Base-by-base conservation (phyloP, 2,797 vertebrate genomes). In the Thripadectes ignobilis region DNA sequence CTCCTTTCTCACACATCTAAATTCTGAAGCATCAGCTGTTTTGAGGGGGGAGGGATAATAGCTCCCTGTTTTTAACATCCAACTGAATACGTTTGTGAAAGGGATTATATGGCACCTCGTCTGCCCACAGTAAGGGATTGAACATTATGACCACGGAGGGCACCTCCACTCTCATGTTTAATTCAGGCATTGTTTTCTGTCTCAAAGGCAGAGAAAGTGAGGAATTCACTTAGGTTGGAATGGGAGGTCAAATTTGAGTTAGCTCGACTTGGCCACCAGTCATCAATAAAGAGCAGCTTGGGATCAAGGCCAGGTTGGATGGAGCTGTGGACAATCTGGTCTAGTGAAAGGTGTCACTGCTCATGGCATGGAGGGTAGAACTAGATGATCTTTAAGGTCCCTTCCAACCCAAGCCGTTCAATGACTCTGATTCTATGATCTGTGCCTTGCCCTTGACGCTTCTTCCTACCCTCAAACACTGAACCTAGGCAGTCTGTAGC, bases 11-110 rank as follows among this genome's bases (percentile, higher is more conserved):
- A 14, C 68, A 85, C 51, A 89, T 79, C 85, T 93, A 88, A 91
- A 92, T 95, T 94, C 68, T 74, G 82, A 95, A 78, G 58, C 90
- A 93, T 92, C 91, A 85, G 93, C 86, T 95, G 24, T 92, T 94
- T 92, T 41, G 55, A 34, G 68, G 66, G 69, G 90, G 83, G 80
- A 84, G 59, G 83, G 88, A 90, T 95, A 93, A 88, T 88, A 94
- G 74, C 68, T 90, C 80, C 71, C 66, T 88, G 85, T 52, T 95
- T 92, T 86, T 84, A 92, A 94, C 90, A 76, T 73, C 83, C 74
- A 84, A 10, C 83, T 86, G 76, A 55, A 88, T 78, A 55, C 3
- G 0, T 86, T 84, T 79, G 62, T 88, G 90, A 86, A 93, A 86
- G 51, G 32, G 71, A 94, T 90, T 93, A 76, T 79, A 76, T 1